Evolutionary conservation across 2,797 vertebrate species (phyloP), one percentile per base, ranked within the genome.

Genomic region (Lepilemur septentrionalis): DNA sequence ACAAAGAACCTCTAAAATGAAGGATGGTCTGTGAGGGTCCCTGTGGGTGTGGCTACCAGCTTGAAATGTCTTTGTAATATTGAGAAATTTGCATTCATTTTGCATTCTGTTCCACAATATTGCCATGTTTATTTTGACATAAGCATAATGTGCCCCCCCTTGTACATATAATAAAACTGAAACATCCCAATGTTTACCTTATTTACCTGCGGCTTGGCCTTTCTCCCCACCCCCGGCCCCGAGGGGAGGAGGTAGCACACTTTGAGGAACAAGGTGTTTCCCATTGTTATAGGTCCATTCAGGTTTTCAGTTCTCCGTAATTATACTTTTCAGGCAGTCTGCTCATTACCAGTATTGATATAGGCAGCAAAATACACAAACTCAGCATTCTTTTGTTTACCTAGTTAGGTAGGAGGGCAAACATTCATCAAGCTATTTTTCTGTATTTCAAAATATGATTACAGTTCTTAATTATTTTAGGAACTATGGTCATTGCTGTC

Each of bases 341-440:
- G 43, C 63, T 94, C n/a, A n/a, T 38, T 78, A 93, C 73, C 50
- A 89, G 50, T 89, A 95, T 78, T 91, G 76, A 78, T 20, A 50
- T n/a, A 89, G 55, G 61, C 32, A 73, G 57, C 55, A 81, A 93
- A 96, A 91, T 43, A 59, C 18, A 61, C 92, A 38, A 59, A 93
- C 57, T 94, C 85, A 87, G 79, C 67, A 89, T 89, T 89, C 75
- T 91, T 95, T 89, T 88, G 13, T 91, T 76, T 97, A 80, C 72
- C 46, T 96, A 59, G 8, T 97, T 84, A 95, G 46, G 50, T 86
- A 95, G 89, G 91, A 96, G 65, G 92, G 55, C 57, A 81, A 55
- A 93, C 41, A 82, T 96, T 93, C 80, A 97, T 97, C 96, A 96
- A 96, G 95, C 72, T 87, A 30, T 83, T 91, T 97, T 81, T 92